Evolutionary conservation across 2,888 invertebrate species (phyloP).

Genomic region (Xestia xanthographa): DNA sequence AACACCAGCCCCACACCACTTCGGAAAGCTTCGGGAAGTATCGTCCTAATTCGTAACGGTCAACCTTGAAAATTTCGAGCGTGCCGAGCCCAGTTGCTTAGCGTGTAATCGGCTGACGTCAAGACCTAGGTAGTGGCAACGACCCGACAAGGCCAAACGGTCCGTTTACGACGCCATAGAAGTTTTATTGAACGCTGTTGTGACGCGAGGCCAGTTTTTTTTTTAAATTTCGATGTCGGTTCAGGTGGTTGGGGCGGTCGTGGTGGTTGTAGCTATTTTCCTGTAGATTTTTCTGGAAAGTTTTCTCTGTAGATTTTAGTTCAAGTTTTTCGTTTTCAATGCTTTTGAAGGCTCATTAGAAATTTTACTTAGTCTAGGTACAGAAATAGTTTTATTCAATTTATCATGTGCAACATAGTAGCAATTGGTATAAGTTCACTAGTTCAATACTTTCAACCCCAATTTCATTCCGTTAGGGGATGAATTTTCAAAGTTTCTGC

Average conservation of each 20-base stretch:
- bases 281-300: background rate
- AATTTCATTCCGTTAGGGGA: background rate
- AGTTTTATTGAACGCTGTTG: slow-evolving; percentile 71
- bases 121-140: slow-evolving; percentile 78
- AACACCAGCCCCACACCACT: slow-evolving; percentile 16
- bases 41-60: slow-evolving; percentile 55
- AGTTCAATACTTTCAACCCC: background rate
- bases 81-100: slow-evolving; percentile 64
- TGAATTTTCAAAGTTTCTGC: background rate
- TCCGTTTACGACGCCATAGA: slow-evolving; percentile 76
- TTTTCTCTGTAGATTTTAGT: too few relatives aligned
- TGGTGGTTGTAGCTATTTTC: background rate
- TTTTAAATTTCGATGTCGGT: slow-evolving; percentile 24
- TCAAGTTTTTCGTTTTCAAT: slow-evolving; percentile 14
- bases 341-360: background rate
- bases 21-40: slow-evolving; percentile 49
- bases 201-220: slow-evolving; percentile 68
- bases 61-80: slow-evolving; percentile 63
- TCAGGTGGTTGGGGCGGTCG: slow-evolving; percentile 15
- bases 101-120: slow-evolving; percentile 74
- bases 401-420: background rate
- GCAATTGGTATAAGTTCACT: background rate
- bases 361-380: background rate
- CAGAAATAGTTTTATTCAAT: too few relatives aligned
- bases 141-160: slow-evolving; percentile 79